phyloP scores from a whole-genome alignment of 2,113 vertebrate genomes.

The Eurypyga helias region DNA sequence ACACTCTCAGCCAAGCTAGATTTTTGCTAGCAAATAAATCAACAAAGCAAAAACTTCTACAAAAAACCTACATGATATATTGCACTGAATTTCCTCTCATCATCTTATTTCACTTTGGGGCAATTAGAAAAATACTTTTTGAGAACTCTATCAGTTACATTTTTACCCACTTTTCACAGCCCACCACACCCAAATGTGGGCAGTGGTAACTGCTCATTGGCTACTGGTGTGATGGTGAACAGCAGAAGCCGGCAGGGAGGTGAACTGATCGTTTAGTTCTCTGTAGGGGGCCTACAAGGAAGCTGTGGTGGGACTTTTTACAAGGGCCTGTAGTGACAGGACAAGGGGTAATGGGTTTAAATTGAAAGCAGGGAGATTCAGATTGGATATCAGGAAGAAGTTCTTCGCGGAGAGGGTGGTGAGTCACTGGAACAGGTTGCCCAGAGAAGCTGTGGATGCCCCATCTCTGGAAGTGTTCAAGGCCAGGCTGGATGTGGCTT shows the following conservation, averaged over 20 bases:
- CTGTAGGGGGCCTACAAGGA: no score
- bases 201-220: background rate
- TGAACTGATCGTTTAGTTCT: background rate
- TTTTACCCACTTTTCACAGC: background rate
- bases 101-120: background rate
- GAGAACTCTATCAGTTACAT: background rate
- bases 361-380: no score
- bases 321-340: no score
- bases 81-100: background rate
- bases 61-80: background rate
- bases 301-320: no score
- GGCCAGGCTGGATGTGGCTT: no score
- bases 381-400: no score
- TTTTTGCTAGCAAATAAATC: background rate
- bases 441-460: no score
- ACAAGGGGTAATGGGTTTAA: no score
- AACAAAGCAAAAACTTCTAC: background rate
- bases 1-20: background rate
- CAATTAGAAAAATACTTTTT: background rate
- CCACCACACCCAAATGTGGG: background rate
- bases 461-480: no score
- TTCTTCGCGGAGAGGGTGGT: no score
- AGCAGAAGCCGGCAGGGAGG: background rate
- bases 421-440: no score
- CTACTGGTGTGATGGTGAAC: background rate